Conservation (phyloP, 2,888 invertebrate species). For the Liodrosophila aerea region DNA sequence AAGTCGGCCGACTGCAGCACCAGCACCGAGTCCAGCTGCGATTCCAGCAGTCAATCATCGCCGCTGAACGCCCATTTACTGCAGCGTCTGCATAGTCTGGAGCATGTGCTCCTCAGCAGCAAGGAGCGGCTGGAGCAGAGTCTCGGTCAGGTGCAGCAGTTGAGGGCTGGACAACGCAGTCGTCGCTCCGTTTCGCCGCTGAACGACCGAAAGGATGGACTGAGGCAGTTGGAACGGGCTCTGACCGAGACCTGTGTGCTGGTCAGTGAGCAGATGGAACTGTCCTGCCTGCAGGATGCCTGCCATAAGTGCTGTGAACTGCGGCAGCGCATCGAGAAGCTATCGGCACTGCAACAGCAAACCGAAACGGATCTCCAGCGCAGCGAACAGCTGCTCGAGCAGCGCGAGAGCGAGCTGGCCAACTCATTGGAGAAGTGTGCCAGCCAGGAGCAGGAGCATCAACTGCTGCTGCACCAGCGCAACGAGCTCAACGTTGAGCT, state of each 20-base stretch:
- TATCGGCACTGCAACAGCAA: conserved; percentile 82
- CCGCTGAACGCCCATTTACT: conserved; percentile 84
- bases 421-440: conserved; percentile 80
- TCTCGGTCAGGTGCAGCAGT: conserved; percentile 85
- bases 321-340: conserved; percentile 83
- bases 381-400: conserved; percentile 79
- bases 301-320: conserved; percentile 85
- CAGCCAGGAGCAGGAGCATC: conserved; percentile 81
- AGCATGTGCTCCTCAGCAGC: conserved; percentile 86
- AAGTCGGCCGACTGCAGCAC: conserved; percentile 87
- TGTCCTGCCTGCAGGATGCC: conserved; percentile 83
- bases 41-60: conserved; percentile 44
- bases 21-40: conserved; percentile 82
- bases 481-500: conserved; percentile 84
- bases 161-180: conserved; percentile 85
- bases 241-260: conserved; percentile 85
- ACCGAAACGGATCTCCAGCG: conserved; percentile 76
- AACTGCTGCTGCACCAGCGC: conserved; percentile 79
- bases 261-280: conserved; percentile 78
- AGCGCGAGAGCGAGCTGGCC: conserved; percentile 78
- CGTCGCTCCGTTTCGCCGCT: conserved; percentile 86
- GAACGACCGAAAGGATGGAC: conserved; percentile 86
- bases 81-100: conserved; percentile 85
- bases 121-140: conserved; percentile 88
- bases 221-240: conserved; percentile 86